phyloP scores from a whole-genome alignment of 2,888 invertebrate genomes.

The Morpho helenor region DNA sequence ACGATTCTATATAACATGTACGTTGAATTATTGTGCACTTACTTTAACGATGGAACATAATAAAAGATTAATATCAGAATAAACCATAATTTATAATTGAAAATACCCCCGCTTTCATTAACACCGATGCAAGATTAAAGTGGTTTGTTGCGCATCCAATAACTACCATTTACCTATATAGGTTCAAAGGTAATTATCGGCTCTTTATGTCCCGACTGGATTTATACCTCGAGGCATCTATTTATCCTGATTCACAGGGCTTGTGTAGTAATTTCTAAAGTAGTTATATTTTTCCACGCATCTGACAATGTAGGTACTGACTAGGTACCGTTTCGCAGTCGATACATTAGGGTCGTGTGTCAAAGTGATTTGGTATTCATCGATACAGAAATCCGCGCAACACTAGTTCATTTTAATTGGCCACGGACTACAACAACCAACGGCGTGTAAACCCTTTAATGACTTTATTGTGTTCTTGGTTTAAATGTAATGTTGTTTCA shows the following conservation, averaged over 20 bases:
- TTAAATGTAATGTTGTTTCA: slow-evolving; percentile 9
- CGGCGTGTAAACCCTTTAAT: slow-evolving; percentile 36
- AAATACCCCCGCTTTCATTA: slow-evolving; percentile 19
- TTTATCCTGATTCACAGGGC: slow-evolving; percentile 41
- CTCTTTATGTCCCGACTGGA: slow-evolving; percentile 25
- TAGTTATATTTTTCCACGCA: slow-evolving; percentile 41
- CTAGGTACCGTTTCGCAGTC: slow-evolving; percentile 61
- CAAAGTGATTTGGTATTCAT: slow-evolving; percentile 44
- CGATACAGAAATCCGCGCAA: slow-evolving; percentile 49
- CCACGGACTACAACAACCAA: slow-evolving; percentile 36
- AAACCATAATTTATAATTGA: slow-evolving; percentile 14
- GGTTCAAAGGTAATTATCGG: slow-evolving; percentile 33
- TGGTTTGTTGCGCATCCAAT: slow-evolving; percentile 16
- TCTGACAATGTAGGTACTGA: slow-evolving; percentile 55
- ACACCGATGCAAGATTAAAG: slow-evolving; percentile 25
- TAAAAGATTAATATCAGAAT: slow-evolving; percentile 8
- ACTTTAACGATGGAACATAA: slow-evolving; percentile 9
- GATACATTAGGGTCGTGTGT: slow-evolving; percentile 27
- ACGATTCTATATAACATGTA: neutral
- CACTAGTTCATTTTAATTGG: slow-evolving; percentile 64
- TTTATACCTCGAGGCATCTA: slow-evolving; percentile 50
- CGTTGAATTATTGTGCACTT: slow-evolving; percentile 8
- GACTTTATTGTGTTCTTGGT: slow-evolving; percentile 37
- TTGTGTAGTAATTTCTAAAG: slow-evolving; percentile 59
- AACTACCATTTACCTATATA: slow-evolving; percentile 30